phyloP scores from a whole-genome alignment of 64 coral and sea anemone genomes.

The Actinia equina region DNA sequence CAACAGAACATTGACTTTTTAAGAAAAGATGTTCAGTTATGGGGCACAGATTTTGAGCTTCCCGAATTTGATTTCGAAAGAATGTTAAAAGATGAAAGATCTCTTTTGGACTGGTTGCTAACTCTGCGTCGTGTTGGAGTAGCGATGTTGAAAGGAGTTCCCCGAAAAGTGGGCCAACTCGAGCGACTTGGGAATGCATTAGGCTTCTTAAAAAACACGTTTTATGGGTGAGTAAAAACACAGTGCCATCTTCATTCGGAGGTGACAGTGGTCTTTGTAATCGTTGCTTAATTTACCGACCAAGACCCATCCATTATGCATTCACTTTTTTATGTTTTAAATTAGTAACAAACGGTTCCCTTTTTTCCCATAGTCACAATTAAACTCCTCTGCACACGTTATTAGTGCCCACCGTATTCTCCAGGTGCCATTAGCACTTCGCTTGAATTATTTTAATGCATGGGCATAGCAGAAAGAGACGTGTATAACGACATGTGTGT shows the following conservation, averaged over 20 bases:
- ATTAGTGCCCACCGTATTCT: no score
- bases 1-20: neutral
- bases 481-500: no score
- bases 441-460: no score
- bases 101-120: conserved; percentile 55
- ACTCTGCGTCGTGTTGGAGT: conserved; percentile 60
- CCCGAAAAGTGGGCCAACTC: conserved; percentile 51
- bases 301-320: neutral
- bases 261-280: neutral
- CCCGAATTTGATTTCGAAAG: conserved; percentile 56
- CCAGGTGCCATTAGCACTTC: no score
- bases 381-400: no score
- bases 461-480: no score
- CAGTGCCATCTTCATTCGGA: neutral
- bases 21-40: conserved; percentile 48
- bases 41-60: conserved; percentile 66
- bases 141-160: conserved; percentile 46
- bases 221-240: conserved; percentile 51
- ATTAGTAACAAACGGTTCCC: no score
- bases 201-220: conserved; percentile 77
- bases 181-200: conserved; percentile 62
- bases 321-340: no score
- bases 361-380: no score
- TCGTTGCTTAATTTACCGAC: neutral
- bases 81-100: conserved; percentile 52